These are phyloP conservation scores for Lasioglossum marginatum DNA, from an alignment of 2,888 invertebrate genomes.

Conservation along the genomic window DNA sequence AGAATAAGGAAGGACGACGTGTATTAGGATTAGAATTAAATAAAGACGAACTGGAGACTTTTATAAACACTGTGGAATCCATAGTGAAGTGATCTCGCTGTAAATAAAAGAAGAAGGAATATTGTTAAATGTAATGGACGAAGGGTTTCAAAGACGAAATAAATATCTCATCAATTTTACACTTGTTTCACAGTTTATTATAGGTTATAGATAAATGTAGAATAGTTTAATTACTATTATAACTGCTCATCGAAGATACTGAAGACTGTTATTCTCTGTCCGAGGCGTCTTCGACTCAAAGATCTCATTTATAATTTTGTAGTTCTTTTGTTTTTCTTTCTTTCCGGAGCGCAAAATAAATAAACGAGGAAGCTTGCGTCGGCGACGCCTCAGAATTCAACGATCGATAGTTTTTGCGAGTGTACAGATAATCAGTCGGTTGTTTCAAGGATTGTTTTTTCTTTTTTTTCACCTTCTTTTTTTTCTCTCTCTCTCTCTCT, in stretches of 20 bases:
- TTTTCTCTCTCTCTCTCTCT: background rate
- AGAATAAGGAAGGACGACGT: slow-evolving; percentile 70
- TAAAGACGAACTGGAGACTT: slow-evolving; percentile 77
- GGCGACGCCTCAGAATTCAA: slow-evolving; percentile 72
- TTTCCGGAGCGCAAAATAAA: slow-evolving; percentile 55
- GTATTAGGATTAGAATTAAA: slow-evolving; percentile 77
- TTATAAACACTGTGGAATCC: slow-evolving; percentile 77
- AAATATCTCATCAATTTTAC: slow-evolving; percentile 70
- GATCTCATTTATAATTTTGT: slow-evolving; percentile 69
- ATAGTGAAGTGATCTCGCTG: slow-evolving; percentile 26
- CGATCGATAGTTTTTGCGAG: slow-evolving; percentile 63
- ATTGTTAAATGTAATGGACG: background rate
- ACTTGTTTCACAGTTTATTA: slow-evolving; percentile 85
- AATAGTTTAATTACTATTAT: slow-evolving; percentile 84
- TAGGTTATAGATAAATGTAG: slow-evolving; percentile 85
- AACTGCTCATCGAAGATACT: slow-evolving; percentile 83
- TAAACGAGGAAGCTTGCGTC: slow-evolving; percentile 68
- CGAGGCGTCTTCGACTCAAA: slow-evolving; percentile 75
- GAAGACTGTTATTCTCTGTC: slow-evolving; percentile 78
- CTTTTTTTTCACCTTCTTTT: background rate
- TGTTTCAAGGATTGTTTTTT: slow-evolving; percentile 60
- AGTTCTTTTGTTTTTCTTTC: slow-evolving; percentile 13
- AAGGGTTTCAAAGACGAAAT: slow-evolving; percentile 48
- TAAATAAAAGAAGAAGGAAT: background rate
- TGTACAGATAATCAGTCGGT: slow-evolving; percentile 74